Evolutionary conservation across 2,888 invertebrate genomes (phyloP), one percentile per base, ranked within the genome.

Genomic region (Spialia ferax): DNA sequence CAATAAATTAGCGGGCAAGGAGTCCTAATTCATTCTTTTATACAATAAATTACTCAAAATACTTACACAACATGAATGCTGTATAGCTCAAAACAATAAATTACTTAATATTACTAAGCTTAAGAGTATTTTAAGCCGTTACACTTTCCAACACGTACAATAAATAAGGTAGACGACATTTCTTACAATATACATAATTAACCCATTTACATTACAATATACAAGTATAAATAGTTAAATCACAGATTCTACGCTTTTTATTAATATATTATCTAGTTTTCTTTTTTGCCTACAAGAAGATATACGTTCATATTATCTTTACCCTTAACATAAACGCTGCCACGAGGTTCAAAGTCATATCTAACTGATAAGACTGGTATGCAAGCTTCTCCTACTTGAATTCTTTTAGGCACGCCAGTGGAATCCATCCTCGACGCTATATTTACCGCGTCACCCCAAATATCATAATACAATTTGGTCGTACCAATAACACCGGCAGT

Each of bases 401-500:
- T 97, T 59, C 96, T 94, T 69, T 98, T 97, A 3, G 96, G 95
- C 10, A 99, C 96, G 0, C 99, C 99, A 0, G 99, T 99, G 0
- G 98, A 98, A 87, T 99, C 99, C 99, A 99, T 99, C 63, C 99
- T 94, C 7, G 98, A 98, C 0, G 99, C 98, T 68, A 99, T 98
- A 86, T 99, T 99, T 0, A 99, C 99, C 0, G 99, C 98, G 86
- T 99, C 99, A 0, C 99, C 99, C 99, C 99, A 99, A 77, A 99
- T 99, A 86, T 99, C 99, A 79, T 99, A 99, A 85, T 98, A 98
- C 70, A 99, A 93, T 83, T 99, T 99, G 1, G 97, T 97, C 7
- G 99, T 99, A 0, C 99, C 99, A 63, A 99, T 99, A 2, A 99
- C 97, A 1, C 99, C 99, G 0, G 99, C 99, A 0, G 99, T 99